phyloP scores from a whole-genome alignment of 2,113 vertebrate genomes.

The Xiphophorus maculatus region DNA sequence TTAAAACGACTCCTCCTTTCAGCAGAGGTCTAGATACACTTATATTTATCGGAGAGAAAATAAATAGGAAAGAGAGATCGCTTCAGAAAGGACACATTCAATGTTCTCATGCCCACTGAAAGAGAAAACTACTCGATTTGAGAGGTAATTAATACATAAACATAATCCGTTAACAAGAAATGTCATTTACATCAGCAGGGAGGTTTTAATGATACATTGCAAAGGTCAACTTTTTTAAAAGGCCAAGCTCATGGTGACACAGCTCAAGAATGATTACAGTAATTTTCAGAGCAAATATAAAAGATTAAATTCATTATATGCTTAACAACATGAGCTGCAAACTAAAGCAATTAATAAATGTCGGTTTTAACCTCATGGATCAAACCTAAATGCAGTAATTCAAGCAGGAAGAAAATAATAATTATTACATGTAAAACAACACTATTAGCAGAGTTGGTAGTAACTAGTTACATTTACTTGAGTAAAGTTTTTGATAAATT shows the following conservation, averaged over 20 bases:
- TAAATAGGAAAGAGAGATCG: too few species aligned
- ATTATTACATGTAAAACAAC: background rate
- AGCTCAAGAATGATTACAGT: background rate
- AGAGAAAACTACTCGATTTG: background rate
- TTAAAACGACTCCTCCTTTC: background rate
- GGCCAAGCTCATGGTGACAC: background rate
- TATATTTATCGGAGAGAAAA: background rate
- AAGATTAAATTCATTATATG: background rate
- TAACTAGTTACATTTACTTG: too few species aligned
- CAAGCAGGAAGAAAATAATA: background rate
- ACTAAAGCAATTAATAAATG: background rate
- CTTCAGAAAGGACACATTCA: background rate
- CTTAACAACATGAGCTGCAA: background rate
- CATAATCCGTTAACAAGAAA: background rate
- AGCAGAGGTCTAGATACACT: background rate
- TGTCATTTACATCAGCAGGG: background rate
- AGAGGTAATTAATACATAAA: background rate
- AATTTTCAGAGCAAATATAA: background rate
- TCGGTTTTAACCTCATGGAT: background rate
- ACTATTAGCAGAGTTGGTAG: too few species aligned
- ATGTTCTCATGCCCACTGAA: background rate
- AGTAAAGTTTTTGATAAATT: too few species aligned
- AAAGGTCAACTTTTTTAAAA: background rate
- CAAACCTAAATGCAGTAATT: background rate
- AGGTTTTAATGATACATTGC: background rate